These are phyloP conservation scores for Atta cephalotes DNA, from an alignment of 1,140 invertebrate species.

Conservation along the genomic window DNA sequence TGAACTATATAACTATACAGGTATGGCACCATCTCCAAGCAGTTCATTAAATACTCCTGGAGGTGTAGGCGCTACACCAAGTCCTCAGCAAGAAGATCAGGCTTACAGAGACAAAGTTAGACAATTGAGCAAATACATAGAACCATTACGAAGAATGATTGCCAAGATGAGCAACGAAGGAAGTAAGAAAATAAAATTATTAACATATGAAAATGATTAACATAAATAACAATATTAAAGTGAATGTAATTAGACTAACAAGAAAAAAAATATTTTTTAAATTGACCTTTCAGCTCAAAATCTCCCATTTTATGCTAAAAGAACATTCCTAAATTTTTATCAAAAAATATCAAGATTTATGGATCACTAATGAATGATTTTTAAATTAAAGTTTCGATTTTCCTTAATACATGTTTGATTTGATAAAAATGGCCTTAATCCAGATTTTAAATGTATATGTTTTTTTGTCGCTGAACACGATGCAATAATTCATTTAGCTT, in stretches of 20 bases:
- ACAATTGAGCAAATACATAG: constrained; percentile 97
- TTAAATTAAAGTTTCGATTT: no score
- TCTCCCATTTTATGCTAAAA: no score
- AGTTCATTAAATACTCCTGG: constrained; percentile 93
- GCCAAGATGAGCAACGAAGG: constrained; percentile 94
- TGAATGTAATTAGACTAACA: not conserved
- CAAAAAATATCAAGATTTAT: no score
- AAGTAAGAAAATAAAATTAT: constrained; percentile 81
- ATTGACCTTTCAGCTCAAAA: no score
- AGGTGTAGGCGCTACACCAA: constrained; percentile 89
- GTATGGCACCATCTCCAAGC: constrained; percentile 93
- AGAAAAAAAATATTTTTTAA: no score
- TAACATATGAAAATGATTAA: not conserved
- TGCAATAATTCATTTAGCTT: no score
- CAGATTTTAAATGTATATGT: no score
- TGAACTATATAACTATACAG: constrained; percentile 68
- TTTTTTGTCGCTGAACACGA: no score
- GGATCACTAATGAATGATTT: no score
- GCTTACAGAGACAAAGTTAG: constrained; percentile 96
- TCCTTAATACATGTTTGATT: no score
- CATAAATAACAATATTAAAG: not conserved
- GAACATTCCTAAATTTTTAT: no score
- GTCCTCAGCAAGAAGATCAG: constrained; percentile 93
- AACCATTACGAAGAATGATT: constrained; percentile 95
- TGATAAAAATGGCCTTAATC: no score